phyloP scores from a whole-genome alignment of 2,888 invertebrate species.

The Gonocerus acuteangulatus region DNA sequence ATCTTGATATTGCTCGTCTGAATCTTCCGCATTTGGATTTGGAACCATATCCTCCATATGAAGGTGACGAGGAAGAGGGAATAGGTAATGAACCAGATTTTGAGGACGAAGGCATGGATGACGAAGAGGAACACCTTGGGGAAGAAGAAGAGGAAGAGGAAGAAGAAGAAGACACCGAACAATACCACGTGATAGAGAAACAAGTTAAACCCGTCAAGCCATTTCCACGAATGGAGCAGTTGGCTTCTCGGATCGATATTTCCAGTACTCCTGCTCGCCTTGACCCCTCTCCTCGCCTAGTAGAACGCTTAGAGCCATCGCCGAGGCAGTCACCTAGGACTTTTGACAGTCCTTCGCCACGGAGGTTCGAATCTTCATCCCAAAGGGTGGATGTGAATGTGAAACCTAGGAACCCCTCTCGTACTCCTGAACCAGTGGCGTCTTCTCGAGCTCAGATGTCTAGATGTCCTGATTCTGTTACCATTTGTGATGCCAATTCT shows the following conservation, averaged over 20 bases:
- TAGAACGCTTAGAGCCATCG: slow-evolving; percentile 1
- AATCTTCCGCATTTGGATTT: slow-evolving; percentile 48
- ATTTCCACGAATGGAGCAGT: neutral
- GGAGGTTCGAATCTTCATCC: neutral
- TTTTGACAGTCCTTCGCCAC: no score
- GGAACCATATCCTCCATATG: slow-evolving; percentile 46
- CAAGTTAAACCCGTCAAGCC: neutral
- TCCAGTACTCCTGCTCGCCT: neutral
- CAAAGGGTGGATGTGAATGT: neutral
- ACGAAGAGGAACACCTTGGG: slow-evolving; percentile 13
- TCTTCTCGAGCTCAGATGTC: neutral
- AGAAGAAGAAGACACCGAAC: neutral
- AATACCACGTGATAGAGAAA: neutral
- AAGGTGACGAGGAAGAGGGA: slow-evolving; percentile 48
- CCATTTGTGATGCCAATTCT: slow-evolving; percentile 17
- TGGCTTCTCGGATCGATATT: neutral
- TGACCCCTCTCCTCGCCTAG: neutral
- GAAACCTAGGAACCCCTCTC: neutral
- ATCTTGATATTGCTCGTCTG: slow-evolving; percentile 54
- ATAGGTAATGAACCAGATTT: slow-evolving; percentile 48
- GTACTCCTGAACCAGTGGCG: neutral
- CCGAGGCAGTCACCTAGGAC: neutral
- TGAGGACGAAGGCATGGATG: slow-evolving; percentile 41
- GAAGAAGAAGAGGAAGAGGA: slow-evolving; percentile 23
- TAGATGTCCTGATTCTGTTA: slow-evolving; percentile 3